Percentiles rank a stretch among this genome's conserved stretches.
phyloP scores from a whole-genome alignment of 2,888 invertebrate species.

The Campopleginae sp. region DNA sequence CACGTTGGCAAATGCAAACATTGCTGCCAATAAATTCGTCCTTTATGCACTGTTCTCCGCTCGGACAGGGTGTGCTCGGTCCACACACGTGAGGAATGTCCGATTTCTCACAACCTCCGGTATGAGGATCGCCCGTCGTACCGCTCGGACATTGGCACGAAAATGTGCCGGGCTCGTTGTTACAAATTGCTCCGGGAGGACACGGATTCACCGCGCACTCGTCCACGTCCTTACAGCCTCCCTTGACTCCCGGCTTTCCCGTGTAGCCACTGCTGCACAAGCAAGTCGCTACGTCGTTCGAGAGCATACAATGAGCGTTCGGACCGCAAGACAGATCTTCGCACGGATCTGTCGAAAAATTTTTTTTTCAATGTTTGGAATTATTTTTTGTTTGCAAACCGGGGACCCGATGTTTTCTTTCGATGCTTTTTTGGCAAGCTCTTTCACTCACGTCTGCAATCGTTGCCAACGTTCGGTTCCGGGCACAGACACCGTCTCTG shows the following conservation, averaged over 20 bases:
- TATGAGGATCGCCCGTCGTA: constrained; percentile 92
- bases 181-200: constrained; percentile 93
- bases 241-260: constrained; percentile 87
- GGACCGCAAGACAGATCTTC: constrained; percentile 93
- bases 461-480: constrained; percentile 95
- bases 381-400: neutral
- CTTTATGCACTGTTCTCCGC: constrained; percentile 93
- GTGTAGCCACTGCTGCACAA: constrained; percentile 93
- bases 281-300: constrained; percentile 93
- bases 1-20: constrained; percentile 95
- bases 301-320: constrained; percentile 95
- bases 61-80: constrained; percentile 90
- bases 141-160: constrained; percentile 95
- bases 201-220: constrained; percentile 94
- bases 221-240: constrained; percentile 94
- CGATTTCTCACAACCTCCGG: constrained; percentile 90
- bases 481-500: constrained; percentile 94
- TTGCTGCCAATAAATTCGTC: constrained; percentile 90
- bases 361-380: no score
- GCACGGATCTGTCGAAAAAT: constrained; percentile 91
- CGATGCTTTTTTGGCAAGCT: neutral
- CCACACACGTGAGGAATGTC: constrained; percentile 89
- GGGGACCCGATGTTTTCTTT: neutral
- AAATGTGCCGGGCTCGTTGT: constrained; percentile 94
- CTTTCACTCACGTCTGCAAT: constrained; percentile 93